A percentile compares a stretch with the other conserved stretches of the same genome.
Evolutionary conservation across 2,113 vertebrate genomes (phyloP).

Genomic region (Xiphophorus maculatus): DNA sequence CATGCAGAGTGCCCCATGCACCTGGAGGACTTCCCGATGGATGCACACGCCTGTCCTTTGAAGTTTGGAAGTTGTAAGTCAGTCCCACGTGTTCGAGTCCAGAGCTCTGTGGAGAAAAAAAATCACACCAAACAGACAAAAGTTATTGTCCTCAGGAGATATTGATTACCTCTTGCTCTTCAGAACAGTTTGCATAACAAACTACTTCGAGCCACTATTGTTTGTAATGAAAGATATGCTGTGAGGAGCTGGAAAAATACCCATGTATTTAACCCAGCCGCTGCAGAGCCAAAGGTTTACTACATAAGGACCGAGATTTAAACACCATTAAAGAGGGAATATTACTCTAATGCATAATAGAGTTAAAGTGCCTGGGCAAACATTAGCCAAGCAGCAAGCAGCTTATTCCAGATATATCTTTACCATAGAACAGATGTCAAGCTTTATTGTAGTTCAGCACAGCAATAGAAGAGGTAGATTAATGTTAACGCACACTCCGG

Average conservation of each 20-base stretch:
- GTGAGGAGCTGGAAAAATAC: neutral
- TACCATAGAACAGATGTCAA: no score
- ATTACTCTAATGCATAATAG: neutral
- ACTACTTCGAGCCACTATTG: neutral
- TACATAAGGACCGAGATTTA: neutral
- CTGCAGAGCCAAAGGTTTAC: neutral
- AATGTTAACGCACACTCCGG: neutral
- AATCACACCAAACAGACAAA: neutral
- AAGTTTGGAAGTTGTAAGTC: conserved; percentile 99
- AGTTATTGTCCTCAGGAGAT: neutral
- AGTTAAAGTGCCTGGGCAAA: neutral
- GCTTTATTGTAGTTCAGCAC: neutral
- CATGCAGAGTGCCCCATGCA: conserved; percentile 99
- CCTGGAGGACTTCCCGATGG: conserved; percentile 98
- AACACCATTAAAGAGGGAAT: neutral
- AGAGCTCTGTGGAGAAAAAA: neutral
- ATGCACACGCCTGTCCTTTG: conserved; percentile 94
- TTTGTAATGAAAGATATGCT: neutral
- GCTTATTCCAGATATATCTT: conserved; percentile 3
- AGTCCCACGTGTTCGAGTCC: conserved; percentile 24
- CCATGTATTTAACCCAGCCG: neutral
- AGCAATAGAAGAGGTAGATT: neutral
- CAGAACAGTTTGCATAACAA: neutral
- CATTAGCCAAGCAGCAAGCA: neutral
- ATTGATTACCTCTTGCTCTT: neutral